A percentile compares a stretch with the other conserved stretches of the same genome.
These are phyloP conservation scores for Perodicticus potto DNA, from an alignment of 2,797 vertebrate species.

Conservation along the genomic window DNA sequence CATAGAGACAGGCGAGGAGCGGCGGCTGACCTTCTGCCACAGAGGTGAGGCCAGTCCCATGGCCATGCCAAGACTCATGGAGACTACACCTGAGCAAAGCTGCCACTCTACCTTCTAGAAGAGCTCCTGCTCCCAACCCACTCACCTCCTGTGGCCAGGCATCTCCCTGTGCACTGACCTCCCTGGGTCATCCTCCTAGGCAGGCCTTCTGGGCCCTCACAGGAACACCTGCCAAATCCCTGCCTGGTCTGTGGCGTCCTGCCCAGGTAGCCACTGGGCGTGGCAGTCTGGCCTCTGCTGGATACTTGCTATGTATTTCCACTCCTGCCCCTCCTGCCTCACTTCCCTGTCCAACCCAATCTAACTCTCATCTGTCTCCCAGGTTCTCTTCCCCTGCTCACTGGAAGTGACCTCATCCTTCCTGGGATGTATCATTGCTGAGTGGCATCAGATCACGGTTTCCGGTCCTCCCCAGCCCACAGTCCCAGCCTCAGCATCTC, in stretches of 20 bases:
- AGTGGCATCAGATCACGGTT: rapidly evolving
- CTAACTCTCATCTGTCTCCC: neutral
- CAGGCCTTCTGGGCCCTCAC: too few relatives aligned
- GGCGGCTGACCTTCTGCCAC: constrained; percentile 90
- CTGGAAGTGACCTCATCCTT: neutral
- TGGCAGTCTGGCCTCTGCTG: rapidly evolving
- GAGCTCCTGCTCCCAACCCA: rapidly evolving
- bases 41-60: constrained; percentile 84
- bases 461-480: rapidly evolving
- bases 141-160: rapidly evolving
- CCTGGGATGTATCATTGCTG: neutral
- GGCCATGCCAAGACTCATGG: neutral
- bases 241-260: neutral
- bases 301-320: rapidly evolving
- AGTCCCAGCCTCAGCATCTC: neutral
- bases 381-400: neutral
- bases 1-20: constrained; percentile 93
- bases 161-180: neutral
- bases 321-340: too few relatives aligned
- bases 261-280: rapidly evolving
- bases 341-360: rapidly evolving
- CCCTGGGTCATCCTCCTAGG: rapidly evolving
- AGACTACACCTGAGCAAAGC: neutral
- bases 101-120: neutral
- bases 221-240: neutral